phyloP scores from a whole-genome alignment of 1,140 invertebrate species.

The Cepaea nemoralis region DNA sequence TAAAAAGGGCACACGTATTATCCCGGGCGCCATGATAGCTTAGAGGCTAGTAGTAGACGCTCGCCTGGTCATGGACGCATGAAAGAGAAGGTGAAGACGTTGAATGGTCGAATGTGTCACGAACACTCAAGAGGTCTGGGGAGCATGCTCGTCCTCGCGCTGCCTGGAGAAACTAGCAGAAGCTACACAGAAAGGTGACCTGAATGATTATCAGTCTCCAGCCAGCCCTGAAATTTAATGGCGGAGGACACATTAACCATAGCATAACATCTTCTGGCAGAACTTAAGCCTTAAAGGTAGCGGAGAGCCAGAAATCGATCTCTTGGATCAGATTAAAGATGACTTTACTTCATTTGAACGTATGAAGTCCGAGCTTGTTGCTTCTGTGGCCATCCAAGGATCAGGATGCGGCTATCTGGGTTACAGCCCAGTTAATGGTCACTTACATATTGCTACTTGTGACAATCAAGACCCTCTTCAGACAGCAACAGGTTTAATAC shows the following conservation, averaged over 20 bases:
- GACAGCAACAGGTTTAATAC: constrained; percentile 84
- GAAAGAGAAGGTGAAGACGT: too few relatives aligned
- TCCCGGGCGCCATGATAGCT: too few relatives aligned
- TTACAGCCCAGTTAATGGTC: constrained; percentile 84
- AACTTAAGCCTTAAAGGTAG: constrained; percentile 85
- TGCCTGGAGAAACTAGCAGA: too few relatives aligned
- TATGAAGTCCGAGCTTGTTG: constrained; percentile 87
- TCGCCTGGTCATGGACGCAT: too few relatives aligned
- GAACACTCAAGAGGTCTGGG: too few relatives aligned
- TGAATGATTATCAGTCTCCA: constrained; percentile 84
- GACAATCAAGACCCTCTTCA: constrained; percentile 97
- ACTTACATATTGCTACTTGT: constrained; percentile 88
- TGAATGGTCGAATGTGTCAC: too few relatives aligned
- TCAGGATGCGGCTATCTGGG: constrained; percentile 99
- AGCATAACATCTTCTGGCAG: constrained; percentile 98
- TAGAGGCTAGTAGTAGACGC: too few relatives aligned
- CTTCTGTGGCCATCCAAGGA: constrained; percentile 90
- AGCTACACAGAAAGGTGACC: too few relatives aligned
- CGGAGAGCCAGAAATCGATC: constrained; percentile 82
- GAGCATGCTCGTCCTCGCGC: too few relatives aligned
- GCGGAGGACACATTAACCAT: constrained; percentile 99
- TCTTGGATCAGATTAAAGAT: constrained; percentile 78
- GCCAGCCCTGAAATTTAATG: constrained; percentile 94
- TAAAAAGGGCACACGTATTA: too few relatives aligned
- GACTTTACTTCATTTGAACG: constrained; percentile 91